Evolutionary conservation across 2,113 vertebrate species (phyloP).

Genomic region (Rousettus leschenaultii): DNA sequence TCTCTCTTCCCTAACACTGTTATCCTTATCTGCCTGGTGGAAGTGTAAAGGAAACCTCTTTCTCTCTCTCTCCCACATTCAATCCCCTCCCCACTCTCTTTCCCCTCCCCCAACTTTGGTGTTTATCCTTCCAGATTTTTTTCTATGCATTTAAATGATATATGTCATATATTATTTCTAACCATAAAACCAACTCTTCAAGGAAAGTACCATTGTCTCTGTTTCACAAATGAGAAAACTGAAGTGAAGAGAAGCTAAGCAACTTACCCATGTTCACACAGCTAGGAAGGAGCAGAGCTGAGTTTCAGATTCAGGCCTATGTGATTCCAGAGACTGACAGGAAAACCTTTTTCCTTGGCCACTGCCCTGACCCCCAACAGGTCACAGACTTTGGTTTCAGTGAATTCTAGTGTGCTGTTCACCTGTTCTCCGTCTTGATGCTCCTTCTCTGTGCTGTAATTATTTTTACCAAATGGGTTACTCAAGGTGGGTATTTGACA

Average conservation of each 20-base stretch:
- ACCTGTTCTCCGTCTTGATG: not conserved
- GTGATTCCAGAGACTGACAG: not conserved
- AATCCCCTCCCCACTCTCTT: not conserved
- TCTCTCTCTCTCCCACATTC: not conserved
- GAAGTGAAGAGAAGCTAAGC: not conserved
- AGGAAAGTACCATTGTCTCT: not conserved
- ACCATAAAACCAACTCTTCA: not conserved
- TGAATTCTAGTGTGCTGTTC: not conserved
- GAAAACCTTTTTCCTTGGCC: not conserved
- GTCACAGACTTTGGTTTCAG: not conserved
- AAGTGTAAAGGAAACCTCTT: not conserved
- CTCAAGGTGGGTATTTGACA: not conserved
- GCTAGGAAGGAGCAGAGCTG: not conserved
- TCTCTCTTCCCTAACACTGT: not conserved
- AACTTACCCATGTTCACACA: not conserved
- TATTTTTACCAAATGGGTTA: not conserved
- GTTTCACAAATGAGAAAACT: not conserved
- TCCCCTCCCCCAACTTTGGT: not conserved
- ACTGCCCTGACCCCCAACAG: not conserved
- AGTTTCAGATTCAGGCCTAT: not conserved
- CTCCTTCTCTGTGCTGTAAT: not conserved
- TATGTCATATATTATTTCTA: not conserved
- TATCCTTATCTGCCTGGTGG: not conserved
- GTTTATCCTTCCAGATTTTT: not conserved
- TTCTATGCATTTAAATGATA: not conserved